Base-by-base conservation (phyloP, 2,888 invertebrate species). In the Andrena marginata region DNA sequence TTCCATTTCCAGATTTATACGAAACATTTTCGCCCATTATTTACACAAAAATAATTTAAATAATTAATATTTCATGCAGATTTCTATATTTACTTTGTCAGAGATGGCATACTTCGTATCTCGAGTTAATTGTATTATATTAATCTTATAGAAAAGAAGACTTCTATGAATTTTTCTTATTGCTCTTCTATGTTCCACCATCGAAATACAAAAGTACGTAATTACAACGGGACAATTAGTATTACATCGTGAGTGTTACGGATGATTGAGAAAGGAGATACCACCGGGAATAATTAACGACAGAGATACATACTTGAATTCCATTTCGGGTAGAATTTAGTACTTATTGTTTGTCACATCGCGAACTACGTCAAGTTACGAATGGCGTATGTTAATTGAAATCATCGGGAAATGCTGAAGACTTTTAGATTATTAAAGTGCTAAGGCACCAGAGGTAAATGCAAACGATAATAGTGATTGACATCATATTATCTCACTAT, bases 381-480 rank as follows among this genome's bases (percentile, higher is more conserved):
- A 78, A 83, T 75, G 78, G 75, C 68, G 23, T 23, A 71, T 82
- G 33, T 65, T 77, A 62, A 64, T 79, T 62, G 5, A 77, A 87
- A 69, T 80, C 69, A 79, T 72, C 31, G 72, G 71, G 73, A 78
- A 76, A 64, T 76, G 42, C 64, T 83, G 75, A 51, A 73, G 72
- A 84, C 68, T 85, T 89, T 82, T 60, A 78, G 77, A 82, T 91
- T 88, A 89, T 42, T 87, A 89, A 90, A 92, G 91, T 92, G 92
- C 92, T 92, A 92, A 92, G 92, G 92, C 92, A 92, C 92, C 92
- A 88, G 82, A 92, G 91, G 91, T 91, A 92, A 90, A 90, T 89
- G 90, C 87, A 90, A 89, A 90, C 85, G 85, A 88, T 90, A 89
- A 89, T 88, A 84, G 80, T 87, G 82, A 87, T 80, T 87, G 78